Percentiles rank a stretch among this genome's conserved stretches.
Evolutionary conservation across 2,888 invertebrate genomes (phyloP).

Genomic region (Malthinus flaveolus): DNA sequence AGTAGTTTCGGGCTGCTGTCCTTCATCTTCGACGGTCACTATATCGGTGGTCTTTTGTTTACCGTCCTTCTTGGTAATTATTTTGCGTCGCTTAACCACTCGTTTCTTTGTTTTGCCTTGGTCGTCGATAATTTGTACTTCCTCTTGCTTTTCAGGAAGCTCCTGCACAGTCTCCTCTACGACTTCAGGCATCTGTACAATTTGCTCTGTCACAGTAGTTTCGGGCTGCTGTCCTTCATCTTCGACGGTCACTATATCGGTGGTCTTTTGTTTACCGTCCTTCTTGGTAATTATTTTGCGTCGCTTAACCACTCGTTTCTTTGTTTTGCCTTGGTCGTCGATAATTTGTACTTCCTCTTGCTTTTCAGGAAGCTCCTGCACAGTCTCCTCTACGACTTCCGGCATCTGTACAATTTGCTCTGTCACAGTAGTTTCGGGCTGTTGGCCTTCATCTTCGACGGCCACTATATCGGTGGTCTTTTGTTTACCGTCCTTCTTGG

Average conservation of each 20-base stretch:
- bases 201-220: conserved; percentile 34
- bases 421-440: conserved; percentile 39
- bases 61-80: conserved; percentile 52
- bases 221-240: conserved; percentile 42
- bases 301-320: conserved; percentile 36
- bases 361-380: conserved; percentile 28
- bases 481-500: conserved; percentile 51
- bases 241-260: conserved; percentile 47
- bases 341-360: conserved; percentile 47
- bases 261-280: conserved; percentile 39
- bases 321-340: conserved; percentile 35
- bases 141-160: conserved; percentile 39
- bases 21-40: conserved; percentile 53
- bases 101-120: conserved; percentile 39
- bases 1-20: conserved; percentile 51
- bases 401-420: conserved; percentile 36
- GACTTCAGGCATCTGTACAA: conserved; percentile 32
- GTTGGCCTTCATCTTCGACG: conserved; percentile 40
- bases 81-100: conserved; percentile 51
- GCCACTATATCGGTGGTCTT: conserved; percentile 45
- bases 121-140: conserved; percentile 31
- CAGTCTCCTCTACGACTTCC: conserved; percentile 21
- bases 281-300: conserved; percentile 39
- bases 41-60: conserved; percentile 55
- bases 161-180: conserved; percentile 20